phyloP scores from a whole-genome alignment of 2,888 invertebrate genomes.

The Rhodophaea formosa region DNA sequence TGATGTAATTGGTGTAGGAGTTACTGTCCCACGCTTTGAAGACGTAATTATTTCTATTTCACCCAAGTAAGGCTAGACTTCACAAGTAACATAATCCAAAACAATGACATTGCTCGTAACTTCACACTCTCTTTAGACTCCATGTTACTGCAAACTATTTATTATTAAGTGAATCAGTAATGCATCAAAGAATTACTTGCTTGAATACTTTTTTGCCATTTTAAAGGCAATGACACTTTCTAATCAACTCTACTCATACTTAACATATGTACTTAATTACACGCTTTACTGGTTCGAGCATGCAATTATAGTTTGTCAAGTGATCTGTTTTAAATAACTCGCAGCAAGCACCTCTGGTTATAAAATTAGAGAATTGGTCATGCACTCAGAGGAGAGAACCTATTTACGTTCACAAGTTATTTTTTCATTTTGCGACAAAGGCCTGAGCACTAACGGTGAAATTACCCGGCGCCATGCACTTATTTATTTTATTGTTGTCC shows the following conservation, averaged over 20 bases:
- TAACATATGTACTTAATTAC: neutral
- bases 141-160: neutral
- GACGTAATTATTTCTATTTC: constrained; percentile 21
- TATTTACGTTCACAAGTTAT: constrained; percentile 61
- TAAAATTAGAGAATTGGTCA: constrained; percentile 76
- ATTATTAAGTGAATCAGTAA: neutral
- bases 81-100: neutral
- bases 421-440: constrained; percentile 65
- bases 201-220: neutral
- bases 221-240: neutral
- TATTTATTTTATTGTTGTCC: constrained; percentile 63
- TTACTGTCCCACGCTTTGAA: constrained; percentile 32
- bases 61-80: constrained; percentile 11
- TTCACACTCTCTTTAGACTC: neutral
- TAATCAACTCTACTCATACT: neutral
- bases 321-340: constrained; percentile 33
- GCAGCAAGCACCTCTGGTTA: constrained; percentile 41
- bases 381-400: constrained; percentile 51
- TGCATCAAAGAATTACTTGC: neutral
- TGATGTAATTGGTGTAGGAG: constrained; percentile 37
- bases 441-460: constrained; percentile 50
- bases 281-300: neutral
- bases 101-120: neutral
- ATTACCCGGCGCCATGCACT: constrained; percentile 70
- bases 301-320: constrained; percentile 27